Base-by-base conservation (phyloP, 2,797 vertebrate genomes). In the Oreortyx pictus region DNA sequence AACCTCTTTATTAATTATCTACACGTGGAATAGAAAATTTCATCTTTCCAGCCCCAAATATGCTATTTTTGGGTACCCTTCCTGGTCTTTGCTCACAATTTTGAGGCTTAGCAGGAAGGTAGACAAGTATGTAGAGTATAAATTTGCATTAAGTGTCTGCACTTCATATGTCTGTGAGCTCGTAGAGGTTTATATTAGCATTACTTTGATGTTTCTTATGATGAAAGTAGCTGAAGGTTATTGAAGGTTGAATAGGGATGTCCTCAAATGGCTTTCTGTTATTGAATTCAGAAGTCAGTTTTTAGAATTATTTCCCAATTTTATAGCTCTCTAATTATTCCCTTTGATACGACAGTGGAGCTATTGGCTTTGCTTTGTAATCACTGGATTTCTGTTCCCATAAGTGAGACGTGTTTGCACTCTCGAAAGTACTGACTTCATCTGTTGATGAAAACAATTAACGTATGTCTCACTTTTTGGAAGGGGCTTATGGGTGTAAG, bases 231-330 rank as follows among this genome's bases (percentile, higher is more conserved):
- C 54, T 72, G 59, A 82, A 94, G 41, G 19, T 47, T 90, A 31
- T 9, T 49, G 67, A 77, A 79, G 65, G 46, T 91, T 24, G 49
- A 90, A 50, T 77, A 49, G 10, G 25, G 8, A 59, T 78, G 72
- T 80, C 75, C 80, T 91, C 37, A 80, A 33, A 77, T 87, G 50
- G 25, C 78, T 88, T 92, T 68, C n/a, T 92, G 37, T 77, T 82
- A 81, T 2, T 44, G 87, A 74, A 92, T 82, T 92, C n/a, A 95
- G 84, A 94, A 83, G 39, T 82, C 37, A 76, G 19, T 35, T 11
- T 84, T 93, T 91, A 54, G 65, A 71, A 31, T 60, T 47, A 17
- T 29, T 66, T 90, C 33, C 49, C 18, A 49, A 4, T 90, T 68
- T 67, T 33, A 5, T 31, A 86, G 74, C 33, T 86, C n/a, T 54